These are phyloP conservation scores for Axea sp. DNA, from an alignment of 2,888 invertebrate species.

Conservation along the genomic window DNA sequence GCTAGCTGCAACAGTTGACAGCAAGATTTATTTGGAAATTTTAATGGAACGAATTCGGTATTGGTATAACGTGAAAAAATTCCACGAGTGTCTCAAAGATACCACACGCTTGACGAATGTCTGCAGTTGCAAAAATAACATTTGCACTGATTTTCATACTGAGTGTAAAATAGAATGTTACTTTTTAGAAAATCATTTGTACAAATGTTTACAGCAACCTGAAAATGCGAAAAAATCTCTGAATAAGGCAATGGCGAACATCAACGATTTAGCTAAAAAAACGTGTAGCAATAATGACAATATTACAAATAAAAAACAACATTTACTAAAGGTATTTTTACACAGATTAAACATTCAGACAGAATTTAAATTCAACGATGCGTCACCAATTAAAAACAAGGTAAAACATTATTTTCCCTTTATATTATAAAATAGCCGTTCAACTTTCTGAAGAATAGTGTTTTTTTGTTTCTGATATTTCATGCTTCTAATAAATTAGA, in stretches of 20 bases:
- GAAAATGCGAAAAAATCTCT: conserved; percentile 52
- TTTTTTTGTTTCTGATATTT: too few species aligned
- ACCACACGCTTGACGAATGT: conserved; percentile 65
- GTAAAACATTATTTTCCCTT: not conserved
- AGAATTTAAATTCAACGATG: not conserved
- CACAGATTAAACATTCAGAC: conserved; percentile 29
- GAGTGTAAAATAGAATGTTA: conserved; percentile 66
- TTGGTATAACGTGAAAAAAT: conserved; percentile 64
- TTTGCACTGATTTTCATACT: conserved; percentile 26
- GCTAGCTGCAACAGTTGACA: conserved; percentile 66
- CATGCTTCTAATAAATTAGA: too few species aligned
- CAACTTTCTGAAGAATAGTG: too few species aligned
- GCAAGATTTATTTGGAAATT: conserved; percentile 65
- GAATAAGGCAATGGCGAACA: conserved; percentile 61
- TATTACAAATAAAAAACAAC: conserved; percentile 55
- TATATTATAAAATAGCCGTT: too few species aligned
- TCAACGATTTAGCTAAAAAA: conserved; percentile 52
- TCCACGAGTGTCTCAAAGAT: conserved; percentile 68
- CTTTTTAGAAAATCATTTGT: conserved; percentile 66
- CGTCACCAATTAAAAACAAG: conserved; percentile 1
- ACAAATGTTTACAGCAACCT: conserved; percentile 59
- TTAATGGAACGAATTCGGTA: conserved; percentile 67
- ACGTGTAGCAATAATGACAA: conserved; percentile 2
- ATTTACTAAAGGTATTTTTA: conserved; percentile 51
- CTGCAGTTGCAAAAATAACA: conserved; percentile 19